Evolutionary conservation across 2,888 invertebrate species (phyloP).

Genomic region (Cancer borealis): DNA sequence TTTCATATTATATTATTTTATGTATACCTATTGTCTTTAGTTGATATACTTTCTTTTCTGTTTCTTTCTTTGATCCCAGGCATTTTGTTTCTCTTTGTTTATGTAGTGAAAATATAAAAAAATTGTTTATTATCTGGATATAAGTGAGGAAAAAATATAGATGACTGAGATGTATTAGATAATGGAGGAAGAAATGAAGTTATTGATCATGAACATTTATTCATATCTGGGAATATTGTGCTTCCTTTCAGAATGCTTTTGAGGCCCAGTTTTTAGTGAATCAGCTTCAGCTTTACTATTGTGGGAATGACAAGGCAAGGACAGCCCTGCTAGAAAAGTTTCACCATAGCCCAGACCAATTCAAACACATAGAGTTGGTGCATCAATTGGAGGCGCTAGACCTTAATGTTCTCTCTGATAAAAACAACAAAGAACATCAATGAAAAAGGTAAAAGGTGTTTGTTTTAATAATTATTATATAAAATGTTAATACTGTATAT

Average conservation of each 20-base stretch:
- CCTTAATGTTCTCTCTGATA: slow-evolving; percentile 75
- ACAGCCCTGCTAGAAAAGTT: slow-evolving; percentile 85
- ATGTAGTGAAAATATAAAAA: no score
- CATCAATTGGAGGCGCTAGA: slow-evolving; percentile 84
- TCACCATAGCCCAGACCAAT: slow-evolving; percentile 86
- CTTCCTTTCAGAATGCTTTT: slow-evolving; percentile 82
- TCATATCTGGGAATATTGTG: neutral
- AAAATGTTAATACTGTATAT: neutral
- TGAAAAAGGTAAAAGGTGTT: neutral
- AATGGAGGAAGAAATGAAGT: no score
- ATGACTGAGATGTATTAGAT: no score
- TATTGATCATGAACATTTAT: no score
- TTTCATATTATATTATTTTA: no score
- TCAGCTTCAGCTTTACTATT: slow-evolving; percentile 91
- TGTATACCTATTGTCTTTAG: no score
- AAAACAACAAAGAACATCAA: neutral
- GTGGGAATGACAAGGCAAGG: slow-evolving; percentile 83
- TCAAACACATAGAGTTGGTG: slow-evolving; percentile 91
- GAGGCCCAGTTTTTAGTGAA: slow-evolving; percentile 93
- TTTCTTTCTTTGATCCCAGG: no score
- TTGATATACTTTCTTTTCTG: no score
- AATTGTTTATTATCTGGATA: no score
- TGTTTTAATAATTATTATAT: neutral
- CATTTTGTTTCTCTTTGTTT: no score
- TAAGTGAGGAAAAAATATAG: no score